phyloP scores from a whole-genome alignment of 2,113 vertebrate genomes.

The Castor canadensis region DNA sequence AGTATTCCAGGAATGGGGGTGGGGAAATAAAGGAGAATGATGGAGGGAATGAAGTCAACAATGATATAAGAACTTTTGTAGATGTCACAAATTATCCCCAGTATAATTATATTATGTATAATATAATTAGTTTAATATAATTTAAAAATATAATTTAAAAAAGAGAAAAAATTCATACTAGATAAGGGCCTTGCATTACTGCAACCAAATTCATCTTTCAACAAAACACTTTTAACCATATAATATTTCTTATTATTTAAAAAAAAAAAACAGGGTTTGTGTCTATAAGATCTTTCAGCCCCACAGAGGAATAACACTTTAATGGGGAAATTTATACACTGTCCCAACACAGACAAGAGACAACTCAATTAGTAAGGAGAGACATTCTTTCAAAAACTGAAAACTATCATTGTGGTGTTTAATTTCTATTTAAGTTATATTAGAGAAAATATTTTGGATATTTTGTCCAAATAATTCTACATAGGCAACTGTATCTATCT shows the following conservation, averaged over 20 bases:
- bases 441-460: background rate
- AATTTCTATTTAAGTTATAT: background rate
- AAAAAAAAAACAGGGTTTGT: background rate
- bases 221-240: background rate
- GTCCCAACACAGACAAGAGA: background rate
- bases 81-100: too few species aligned
- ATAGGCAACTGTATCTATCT: background rate
- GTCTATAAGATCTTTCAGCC: background rate
- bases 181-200: background rate
- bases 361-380: background rate
- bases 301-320: too few species aligned
- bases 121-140: too few species aligned
- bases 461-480: background rate
- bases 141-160: too few species aligned
- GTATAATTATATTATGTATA: too few species aligned
- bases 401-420: background rate
- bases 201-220: background rate
- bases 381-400: background rate
- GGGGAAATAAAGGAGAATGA: too few species aligned
- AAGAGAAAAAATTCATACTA: background rate
- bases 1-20: too few species aligned
- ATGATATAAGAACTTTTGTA: too few species aligned
- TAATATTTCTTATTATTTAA: background rate
- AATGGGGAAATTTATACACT: too few species aligned
- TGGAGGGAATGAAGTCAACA: too few species aligned